phyloP scores from a whole-genome alignment of 2,797 vertebrate genomes.

The Rallus crepitans region DNA sequence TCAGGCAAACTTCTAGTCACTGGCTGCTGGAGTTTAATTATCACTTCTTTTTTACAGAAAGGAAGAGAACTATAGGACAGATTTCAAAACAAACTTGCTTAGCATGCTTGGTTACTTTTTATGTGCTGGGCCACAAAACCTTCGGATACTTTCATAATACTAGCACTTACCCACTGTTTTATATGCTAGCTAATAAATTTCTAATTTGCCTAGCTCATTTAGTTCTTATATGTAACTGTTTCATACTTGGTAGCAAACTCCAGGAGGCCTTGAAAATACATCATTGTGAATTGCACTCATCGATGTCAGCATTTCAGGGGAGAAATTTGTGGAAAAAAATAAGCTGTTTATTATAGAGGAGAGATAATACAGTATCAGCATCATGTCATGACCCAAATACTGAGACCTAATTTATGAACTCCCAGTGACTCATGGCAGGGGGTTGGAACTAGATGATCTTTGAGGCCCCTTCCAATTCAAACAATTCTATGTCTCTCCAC shows the following conservation, averaged over 20 bases:
- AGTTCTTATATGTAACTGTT: background rate
- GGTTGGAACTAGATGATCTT: too few species aligned
- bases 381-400: background rate
- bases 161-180: background rate
- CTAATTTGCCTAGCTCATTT: background rate
- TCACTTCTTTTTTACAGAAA: background rate
- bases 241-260: background rate
- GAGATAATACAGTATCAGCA: background rate
- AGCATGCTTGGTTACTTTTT: background rate
- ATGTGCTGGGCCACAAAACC: background rate
- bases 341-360: background rate
- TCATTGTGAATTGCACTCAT: background rate
- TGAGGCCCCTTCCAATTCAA: too few species aligned
- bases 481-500: too few species aligned
- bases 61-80: background rate
- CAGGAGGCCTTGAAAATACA: background rate
- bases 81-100: slow-evolving; percentile 22
- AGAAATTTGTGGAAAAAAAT: background rate
- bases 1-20: background rate
- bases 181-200: background rate
- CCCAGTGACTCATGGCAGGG: background rate
- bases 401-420: background rate
- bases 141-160: slow-evolving; percentile 5
- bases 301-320: background rate
- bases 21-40: background rate